Evolutionary conservation across 2,888 invertebrate genomes (phyloP).

Genomic region (Caenorhabditis macrosperma): DNA sequence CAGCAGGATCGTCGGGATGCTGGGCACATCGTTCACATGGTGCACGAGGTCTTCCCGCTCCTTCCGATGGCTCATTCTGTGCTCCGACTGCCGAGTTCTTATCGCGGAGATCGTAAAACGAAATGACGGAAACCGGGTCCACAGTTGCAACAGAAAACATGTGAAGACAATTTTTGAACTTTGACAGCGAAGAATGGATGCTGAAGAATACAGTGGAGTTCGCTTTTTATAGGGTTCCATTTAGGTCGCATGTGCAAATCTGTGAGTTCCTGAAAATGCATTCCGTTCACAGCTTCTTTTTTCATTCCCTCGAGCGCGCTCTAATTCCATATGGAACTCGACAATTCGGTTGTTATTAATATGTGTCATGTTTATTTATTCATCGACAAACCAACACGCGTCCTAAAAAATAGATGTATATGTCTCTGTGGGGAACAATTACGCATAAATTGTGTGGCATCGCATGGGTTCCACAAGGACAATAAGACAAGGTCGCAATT

Average conservation of each 20-base stretch:
- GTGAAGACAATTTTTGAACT: neutral
- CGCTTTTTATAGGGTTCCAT: neutral
- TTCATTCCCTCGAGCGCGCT: no score
- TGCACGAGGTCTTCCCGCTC: constrained; percentile 30
- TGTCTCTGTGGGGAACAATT: no score
- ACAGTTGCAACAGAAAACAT: constrained; percentile 27
- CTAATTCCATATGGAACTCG: no score
- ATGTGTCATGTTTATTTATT: no score
- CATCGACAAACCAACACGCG: no score
- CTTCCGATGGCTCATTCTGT: constrained; percentile 16
- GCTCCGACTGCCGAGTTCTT: constrained; percentile 19
- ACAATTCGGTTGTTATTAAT: no score
- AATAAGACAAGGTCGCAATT: no score
- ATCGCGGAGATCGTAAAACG: constrained; percentile 34
- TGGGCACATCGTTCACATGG: constrained; percentile 56
- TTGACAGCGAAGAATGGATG: neutral
- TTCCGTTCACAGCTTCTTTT: no score
- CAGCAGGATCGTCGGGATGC: constrained; percentile 39
- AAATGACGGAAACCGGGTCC: constrained; percentile 37
- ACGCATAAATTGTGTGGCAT: no score
- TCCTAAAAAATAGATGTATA: no score
- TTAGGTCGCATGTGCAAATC: neutral
- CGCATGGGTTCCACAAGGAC: no score
- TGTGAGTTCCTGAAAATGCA: no score
- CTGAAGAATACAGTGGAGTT: neutral